Evolutionary conservation across 2,888 invertebrate species (phyloP).

Genomic region (Sinohyriopsis cumingii): DNA sequence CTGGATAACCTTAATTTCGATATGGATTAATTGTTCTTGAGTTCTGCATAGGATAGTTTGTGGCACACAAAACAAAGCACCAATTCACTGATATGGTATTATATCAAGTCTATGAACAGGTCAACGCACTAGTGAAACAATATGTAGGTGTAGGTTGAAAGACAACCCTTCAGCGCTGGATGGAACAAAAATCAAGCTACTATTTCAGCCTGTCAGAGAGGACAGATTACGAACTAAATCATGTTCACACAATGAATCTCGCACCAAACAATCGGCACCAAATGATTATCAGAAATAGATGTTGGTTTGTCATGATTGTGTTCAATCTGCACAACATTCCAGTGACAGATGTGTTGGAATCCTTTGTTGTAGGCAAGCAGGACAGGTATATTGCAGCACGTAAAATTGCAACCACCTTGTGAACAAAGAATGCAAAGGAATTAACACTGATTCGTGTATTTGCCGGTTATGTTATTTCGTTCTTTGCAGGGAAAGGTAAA

Average conservation of each 20-base stretch:
- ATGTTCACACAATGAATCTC: constrained; percentile 27
- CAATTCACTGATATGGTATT: neutral
- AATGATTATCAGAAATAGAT: constrained; percentile 26
- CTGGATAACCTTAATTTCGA: no score
- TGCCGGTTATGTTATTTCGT: constrained; percentile 25
- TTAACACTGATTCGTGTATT: no score
- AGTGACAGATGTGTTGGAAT: constrained; percentile 19
- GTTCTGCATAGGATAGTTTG: neutral
- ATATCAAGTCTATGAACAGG: neutral
- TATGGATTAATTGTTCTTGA: neutral
- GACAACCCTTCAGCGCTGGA: neutral
- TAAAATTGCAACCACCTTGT: constrained; percentile 14
- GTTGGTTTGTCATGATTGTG: constrained; percentile 25
- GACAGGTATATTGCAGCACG: constrained; percentile 30
- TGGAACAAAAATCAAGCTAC: no score
- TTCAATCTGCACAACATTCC: neutral
- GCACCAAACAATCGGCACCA: constrained; percentile 11
- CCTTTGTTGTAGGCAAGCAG: constrained; percentile 26
- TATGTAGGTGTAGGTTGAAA: neutral
- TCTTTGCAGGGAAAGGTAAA: no score
- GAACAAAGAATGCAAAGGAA: constrained; percentile 10
- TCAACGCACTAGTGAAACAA: neutral
- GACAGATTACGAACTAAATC: no score
- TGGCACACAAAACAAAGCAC: neutral
- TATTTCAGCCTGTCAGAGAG: no score